Evolutionary conservation across 2,888 invertebrate species (phyloP), one percentile per base, ranked within the genome.

Genomic region (Drosophila borborema): DNA sequence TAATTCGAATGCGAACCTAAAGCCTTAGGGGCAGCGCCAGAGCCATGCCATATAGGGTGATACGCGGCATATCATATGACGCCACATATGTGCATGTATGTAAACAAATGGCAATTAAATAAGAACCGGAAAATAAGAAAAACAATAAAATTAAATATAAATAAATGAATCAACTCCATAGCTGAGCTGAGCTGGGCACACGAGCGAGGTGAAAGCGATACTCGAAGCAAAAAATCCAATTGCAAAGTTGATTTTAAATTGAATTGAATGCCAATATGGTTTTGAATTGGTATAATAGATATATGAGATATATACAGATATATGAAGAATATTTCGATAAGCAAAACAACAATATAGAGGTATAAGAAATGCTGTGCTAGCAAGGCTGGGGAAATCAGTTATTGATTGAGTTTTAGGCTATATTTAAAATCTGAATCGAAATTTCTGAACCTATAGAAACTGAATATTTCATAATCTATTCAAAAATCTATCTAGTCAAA

Each of bases 71-170:
- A 38, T 54, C 38, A 16, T 38, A 54, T 54, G 53, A 54, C 53
- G 23, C 16, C 38, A 54, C 38, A 54, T 20, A 54, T 36, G 23
- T 16, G 20, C 38, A 54, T 23, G 38, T 20, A 54, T 36, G 23
- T 16, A 36, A 40, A 38, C 53, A 54, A 54, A 38, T 5, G 38
- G 9, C 20, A 38, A 16, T 54, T 38, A 36, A 54, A 38, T 16
- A 20, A 38, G 36, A 54, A 54, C 53, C 49, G 49, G 49, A 51
- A 34, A 18, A 51, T 51, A 34, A 31, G 10, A 49, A 34, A 51
- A 51, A 51, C 49, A 51, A 51, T 51, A 1, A 10, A 51, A 10
- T 34, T 54, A 23, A 16, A 38, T 54, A 54, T 54, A 36, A 38
- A 51, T 34, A 51, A 51, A 34, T 51, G 34, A 51, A 51, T 51